These are phyloP conservation scores for Furnarius figulus DNA, from an alignment of 2,113 vertebrate species.

Conservation along the genomic window DNA sequence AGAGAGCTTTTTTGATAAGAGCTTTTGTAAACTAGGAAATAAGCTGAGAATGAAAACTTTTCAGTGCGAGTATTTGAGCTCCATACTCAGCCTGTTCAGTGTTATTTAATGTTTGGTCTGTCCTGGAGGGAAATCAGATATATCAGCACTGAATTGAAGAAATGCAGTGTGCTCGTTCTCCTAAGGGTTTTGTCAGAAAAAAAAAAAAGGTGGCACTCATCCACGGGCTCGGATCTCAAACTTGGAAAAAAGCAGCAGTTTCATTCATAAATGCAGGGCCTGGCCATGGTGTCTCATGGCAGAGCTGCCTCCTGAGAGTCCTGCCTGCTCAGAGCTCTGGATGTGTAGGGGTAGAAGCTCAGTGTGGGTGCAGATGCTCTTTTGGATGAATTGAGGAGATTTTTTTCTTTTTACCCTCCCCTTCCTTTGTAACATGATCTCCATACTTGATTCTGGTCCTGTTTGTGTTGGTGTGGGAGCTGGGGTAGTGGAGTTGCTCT, in stretches of 20 bases:
- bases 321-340: not conserved
- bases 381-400: not conserved
- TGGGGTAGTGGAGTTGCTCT: not conserved
- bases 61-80: constrained; percentile 28
- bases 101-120: constrained; percentile 51
- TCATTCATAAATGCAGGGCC: constrained; percentile 23
- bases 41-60: constrained; percentile 58
- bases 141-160: constrained; percentile 30
- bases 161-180: not conserved
- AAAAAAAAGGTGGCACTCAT: not conserved
- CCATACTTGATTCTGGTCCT: not conserved
- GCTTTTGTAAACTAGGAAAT: constrained; percentile 69
- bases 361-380: not conserved
- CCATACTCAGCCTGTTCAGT: not conserved
- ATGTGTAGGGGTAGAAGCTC: not conserved
- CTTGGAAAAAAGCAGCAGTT: not conserved
- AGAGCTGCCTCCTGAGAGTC: not conserved
- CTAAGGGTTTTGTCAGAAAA: not conserved
- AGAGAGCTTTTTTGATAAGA: constrained; percentile 69
- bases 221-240: not conserved
- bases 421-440: not conserved
- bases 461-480: not conserved
- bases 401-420: not conserved
- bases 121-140: constrained; percentile 61
- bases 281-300: not conserved